Conservation (phyloP, 2,888 invertebrate genomes). For the Ormyrus nitidulus region DNA sequence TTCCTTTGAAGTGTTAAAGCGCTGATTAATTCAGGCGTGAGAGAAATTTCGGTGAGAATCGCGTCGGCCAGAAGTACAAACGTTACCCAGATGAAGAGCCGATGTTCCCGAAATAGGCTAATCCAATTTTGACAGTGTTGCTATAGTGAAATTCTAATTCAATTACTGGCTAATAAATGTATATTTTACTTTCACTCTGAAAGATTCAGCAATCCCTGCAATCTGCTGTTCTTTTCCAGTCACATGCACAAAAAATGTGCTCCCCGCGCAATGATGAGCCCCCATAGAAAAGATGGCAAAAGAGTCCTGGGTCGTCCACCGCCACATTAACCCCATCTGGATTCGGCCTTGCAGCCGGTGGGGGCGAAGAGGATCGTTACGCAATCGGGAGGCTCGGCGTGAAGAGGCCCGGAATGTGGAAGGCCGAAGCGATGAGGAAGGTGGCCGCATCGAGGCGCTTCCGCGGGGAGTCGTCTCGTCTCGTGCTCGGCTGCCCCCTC, state of each 20-base stretch:
- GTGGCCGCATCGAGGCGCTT: conserved; percentile 13
- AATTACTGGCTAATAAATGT: too few relatives aligned
- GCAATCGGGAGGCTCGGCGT: not conserved
- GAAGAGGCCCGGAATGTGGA: not conserved
- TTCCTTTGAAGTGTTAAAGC: conserved; percentile 71
- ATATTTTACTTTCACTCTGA: too few relatives aligned
- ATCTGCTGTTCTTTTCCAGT: not conserved
- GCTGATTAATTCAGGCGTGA: conserved; percentile 72
- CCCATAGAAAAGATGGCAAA: not conserved
- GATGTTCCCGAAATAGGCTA: not conserved
- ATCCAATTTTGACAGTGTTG: too few relatives aligned
- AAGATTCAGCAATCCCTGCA: too few relatives aligned
- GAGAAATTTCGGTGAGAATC: conserved; percentile 51
- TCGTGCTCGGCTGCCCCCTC: too few relatives aligned
- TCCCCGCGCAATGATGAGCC: not conserved
- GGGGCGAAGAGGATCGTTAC: not conserved
- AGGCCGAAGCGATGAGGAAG: conserved; percentile 27
- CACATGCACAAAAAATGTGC: not conserved
- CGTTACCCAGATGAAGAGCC: not conserved
- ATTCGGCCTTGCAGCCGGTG: too few relatives aligned
- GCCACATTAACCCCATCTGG: too few relatives aligned
- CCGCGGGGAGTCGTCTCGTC: conserved; percentile 16
- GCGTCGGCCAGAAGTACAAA: conserved; percentile 1
- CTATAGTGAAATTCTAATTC: too few relatives aligned
- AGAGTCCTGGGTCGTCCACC: too few relatives aligned